A percentile compares a stretch with the other conserved stretches of the same genome.
Conservation (phyloP, 2,888 invertebrate genomes). For the Pristionchus entomophagus region DNA sequence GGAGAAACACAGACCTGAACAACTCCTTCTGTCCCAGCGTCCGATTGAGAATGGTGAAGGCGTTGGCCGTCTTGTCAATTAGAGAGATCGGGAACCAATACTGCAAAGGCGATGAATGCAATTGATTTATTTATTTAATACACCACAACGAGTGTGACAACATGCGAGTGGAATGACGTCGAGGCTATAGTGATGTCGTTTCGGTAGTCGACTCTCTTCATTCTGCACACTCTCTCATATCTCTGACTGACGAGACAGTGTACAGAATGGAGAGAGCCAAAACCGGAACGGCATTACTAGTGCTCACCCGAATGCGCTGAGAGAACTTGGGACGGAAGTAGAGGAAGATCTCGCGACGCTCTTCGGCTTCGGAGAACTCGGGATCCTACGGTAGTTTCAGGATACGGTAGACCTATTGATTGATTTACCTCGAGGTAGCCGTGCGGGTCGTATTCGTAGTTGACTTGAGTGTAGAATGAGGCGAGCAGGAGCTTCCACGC, state of each 20-base stretch:
- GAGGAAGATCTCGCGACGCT: conserved; percentile 3
- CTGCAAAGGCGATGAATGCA: conserved; percentile 46
- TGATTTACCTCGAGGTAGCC: not conserved
- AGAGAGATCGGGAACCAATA: conserved; percentile 53
- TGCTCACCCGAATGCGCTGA: not conserved
- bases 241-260: too few species aligned
- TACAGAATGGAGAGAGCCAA: too few species aligned
- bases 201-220: too few species aligned
- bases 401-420: too few species aligned
- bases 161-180: too few species aligned
- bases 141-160: not conserved
- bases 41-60: conserved; percentile 36
- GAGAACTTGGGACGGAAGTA: not conserved
- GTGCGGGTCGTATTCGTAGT: not conserved
- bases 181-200: too few species aligned
- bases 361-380: not conserved
- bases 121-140: too few species aligned
- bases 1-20: conserved; percentile 51
- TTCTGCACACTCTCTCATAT: too few species aligned
- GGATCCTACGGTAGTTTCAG: not conserved
- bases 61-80: not conserved
- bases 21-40: conserved; percentile 51
- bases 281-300: too few species aligned
- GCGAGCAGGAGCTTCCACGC: conserved; percentile 55
- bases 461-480: conserved; percentile 47